Evolutionary conservation across 2,888 invertebrate species (phyloP).

Genomic region (Pristionchus exspectatus): DNA sequence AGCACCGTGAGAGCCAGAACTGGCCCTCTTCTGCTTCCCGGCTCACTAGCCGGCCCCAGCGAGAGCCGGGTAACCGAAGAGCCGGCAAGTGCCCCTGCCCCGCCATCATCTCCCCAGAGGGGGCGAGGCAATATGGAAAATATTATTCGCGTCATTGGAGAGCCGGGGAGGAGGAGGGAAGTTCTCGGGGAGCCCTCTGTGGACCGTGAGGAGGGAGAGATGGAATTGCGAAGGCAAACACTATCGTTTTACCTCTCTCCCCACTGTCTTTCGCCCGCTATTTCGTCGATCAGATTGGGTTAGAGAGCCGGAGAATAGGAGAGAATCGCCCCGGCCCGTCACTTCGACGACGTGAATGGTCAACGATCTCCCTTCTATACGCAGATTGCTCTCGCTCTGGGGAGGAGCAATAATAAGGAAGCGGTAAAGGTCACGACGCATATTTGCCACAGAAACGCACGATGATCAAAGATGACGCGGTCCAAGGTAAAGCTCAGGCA

Average conservation of each 20-base stretch:
- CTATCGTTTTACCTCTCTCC: background rate
- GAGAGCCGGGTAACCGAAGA: background rate
- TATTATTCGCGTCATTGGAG: slow-evolving; percentile 3
- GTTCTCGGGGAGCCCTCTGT: background rate
- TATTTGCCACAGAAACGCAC: background rate
- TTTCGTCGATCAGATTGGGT: background rate
- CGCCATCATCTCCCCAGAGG: background rate
- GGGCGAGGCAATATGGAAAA: background rate
- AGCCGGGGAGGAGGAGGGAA: background rate
- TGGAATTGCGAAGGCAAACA: background rate
- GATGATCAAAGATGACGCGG: background rate
- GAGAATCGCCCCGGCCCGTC: background rate
- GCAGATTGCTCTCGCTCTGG: background rate
- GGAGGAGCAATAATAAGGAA: background rate
- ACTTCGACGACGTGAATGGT: background rate
- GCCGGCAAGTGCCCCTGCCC: background rate
- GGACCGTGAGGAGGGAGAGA: background rate
- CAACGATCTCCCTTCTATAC: background rate
- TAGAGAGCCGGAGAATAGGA: background rate
- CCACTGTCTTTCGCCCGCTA: background rate
- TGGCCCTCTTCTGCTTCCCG: too few relatives aligned
- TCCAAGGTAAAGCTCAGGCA: too few relatives aligned
- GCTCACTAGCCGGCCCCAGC: too few relatives aligned
- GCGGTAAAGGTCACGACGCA: background rate
- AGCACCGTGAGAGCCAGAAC: background rate